Percentiles rank a stretch among this genome's conserved stretches.
Conservation (phyloP, 2,113 vertebrate species). For the Pterocles orientalis region DNA sequence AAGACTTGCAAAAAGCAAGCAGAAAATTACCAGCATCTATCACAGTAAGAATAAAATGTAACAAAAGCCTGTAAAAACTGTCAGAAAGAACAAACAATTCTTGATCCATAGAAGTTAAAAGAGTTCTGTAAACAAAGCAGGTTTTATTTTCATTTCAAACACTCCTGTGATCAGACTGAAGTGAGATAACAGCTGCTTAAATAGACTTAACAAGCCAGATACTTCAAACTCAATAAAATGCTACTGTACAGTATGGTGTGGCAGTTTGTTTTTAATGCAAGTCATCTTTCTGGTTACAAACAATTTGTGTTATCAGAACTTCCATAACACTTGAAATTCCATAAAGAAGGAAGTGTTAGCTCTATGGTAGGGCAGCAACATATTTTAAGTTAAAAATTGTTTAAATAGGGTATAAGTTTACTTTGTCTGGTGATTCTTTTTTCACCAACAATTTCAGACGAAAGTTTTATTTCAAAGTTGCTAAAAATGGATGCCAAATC, state of each 20-base stretch:
- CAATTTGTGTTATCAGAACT: conserved; percentile 28
- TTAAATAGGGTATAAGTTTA: neutral
- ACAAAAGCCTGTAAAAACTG: conserved; percentile 39
- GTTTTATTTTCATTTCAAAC: conserved; percentile 68
- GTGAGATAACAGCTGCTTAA: conserved; percentile 61
- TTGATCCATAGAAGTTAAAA: conserved; percentile 41
- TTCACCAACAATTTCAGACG: neutral
- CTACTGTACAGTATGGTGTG: conserved; percentile 35
- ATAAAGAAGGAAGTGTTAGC: neutral
- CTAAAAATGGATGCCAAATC: neutral
- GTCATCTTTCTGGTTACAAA: conserved; percentile 46
- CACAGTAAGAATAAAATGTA: conserved; percentile 43
- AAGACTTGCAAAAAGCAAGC: neutral
- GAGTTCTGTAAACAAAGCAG: conserved; percentile 46
- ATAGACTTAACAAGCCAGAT: conserved; percentile 63
- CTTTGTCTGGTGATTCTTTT: neutral
- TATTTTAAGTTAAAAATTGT: neutral
- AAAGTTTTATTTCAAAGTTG: neutral
- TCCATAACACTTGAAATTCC: conserved; percentile 50
- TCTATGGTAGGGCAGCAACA: neutral
- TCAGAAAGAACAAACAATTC: conserved; percentile 41
- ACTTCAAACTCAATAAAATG: conserved; percentile 65
- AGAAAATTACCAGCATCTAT: conserved; percentile 36
- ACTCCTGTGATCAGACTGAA: conserved; percentile 62
- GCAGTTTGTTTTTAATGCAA: conserved; percentile 63